phyloP scores from a whole-genome alignment of 2,797 vertebrate genomes.

The Sparidentex hasta region DNA sequence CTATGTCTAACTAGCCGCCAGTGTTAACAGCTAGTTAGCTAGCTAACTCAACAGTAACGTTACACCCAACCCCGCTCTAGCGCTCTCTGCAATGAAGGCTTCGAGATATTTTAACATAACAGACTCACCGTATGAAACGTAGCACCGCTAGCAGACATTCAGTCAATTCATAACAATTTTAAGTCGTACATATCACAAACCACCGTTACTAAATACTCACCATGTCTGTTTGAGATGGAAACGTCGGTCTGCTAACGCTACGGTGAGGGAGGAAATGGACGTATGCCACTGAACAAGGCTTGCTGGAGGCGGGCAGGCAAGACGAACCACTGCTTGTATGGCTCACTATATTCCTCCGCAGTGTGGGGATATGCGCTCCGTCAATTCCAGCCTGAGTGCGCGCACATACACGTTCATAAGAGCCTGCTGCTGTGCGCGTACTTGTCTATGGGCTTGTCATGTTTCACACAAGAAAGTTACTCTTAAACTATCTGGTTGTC shows the following conservation, averaged over 20 bases:
- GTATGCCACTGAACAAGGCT: slow-evolving; percentile 56
- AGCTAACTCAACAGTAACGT: slow-evolving; percentile 15
- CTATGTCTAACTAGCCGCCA: background rate
- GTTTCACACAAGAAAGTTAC: background rate
- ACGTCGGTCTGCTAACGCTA: slow-evolving; percentile 54
- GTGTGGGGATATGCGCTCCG: slow-evolving; percentile 2
- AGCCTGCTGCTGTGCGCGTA: background rate
- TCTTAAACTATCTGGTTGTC: background rate
- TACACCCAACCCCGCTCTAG: background rate
- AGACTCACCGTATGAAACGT: background rate
- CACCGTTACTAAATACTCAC: slow-evolving; percentile 62
- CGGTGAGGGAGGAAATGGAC: slow-evolving; percentile 73
- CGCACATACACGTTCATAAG: no score
- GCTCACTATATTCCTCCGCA: slow-evolving; percentile 83
- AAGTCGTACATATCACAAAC: background rate
- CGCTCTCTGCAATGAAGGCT: slow-evolving; percentile 7
- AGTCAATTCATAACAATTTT: background rate
- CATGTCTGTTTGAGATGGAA: slow-evolving; percentile 64
- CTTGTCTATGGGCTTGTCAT: background rate
- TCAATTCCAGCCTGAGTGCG: background rate
- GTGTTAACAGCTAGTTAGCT: slow-evolving; percentile 16
- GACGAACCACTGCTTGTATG: slow-evolving; percentile 59
- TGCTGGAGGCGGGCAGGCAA: slow-evolving; percentile 55
- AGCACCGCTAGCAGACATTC: accelerated
- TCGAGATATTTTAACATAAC: background rate